Evolutionary conservation across 2,797 vertebrate species (phyloP), one percentile per base, ranked within the genome.

Genomic region (Taenioides sp.): DNA sequence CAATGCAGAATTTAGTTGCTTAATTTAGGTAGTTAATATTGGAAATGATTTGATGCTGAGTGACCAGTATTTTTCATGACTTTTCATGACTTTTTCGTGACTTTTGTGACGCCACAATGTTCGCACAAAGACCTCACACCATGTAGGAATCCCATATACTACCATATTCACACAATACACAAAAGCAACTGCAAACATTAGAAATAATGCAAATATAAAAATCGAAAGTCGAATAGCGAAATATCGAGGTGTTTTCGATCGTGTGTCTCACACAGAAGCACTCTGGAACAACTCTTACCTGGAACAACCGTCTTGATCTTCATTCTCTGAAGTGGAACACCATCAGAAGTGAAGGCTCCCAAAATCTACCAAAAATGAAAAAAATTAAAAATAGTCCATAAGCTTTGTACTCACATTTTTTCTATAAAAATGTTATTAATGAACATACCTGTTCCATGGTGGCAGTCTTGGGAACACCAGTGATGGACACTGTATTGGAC

Each of bases 401-500:
- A 28, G 5, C 5, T 65, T 27, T 7, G 16, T 10, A 27, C 2
- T 18, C 10, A 16, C 31, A 17, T 9, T 43, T 23, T 12, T 10
- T n/a, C 27, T 20, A 10, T 7, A 18, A 47, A 47, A 47, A 27
- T 17, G 3, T 20, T 7, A 23, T 50, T 18, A 25, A 27, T 18
- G 20, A 20, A 25, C 2, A 9, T 90, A 98, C 97, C 94, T 98
- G 96, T 88, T 98, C 96, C 93, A 96, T 95, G 80, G 97, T 96
- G 80, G 96, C 95, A 85, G 94, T 96, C 94, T 98, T 96, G 84
- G 97, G 96, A 86, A 98, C 96, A 86, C 95, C 96, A 91, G 92
- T 95, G 71, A 98, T 93, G 72, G 94, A 96, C 92, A 99, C 94
- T 59, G 96, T 95, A 77, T 95, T 97, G 91, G 96, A 96, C 72